These are phyloP conservation scores for Diabrotica undecimpunctata DNA, from an alignment of 1,140 invertebrate genomes.

Conservation along the genomic window DNA sequence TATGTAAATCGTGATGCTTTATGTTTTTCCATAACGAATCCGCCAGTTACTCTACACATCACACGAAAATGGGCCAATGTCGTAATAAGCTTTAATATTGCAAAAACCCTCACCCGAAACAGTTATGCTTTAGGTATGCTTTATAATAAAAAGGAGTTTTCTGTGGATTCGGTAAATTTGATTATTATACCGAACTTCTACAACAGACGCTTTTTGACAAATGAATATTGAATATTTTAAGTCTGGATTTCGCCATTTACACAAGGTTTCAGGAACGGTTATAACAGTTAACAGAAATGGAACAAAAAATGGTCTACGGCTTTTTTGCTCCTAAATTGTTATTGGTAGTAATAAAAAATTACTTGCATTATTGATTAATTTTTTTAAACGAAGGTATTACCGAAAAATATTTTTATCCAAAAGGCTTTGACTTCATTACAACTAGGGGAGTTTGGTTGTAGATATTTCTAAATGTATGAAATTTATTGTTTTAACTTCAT, in stretches of 20 bases:
- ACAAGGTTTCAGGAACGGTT: too few relatives aligned
- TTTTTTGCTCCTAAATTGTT: too few relatives aligned
- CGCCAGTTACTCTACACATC: slow-evolving; percentile 1
- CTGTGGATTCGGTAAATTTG: not conserved
- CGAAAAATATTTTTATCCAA: too few relatives aligned
- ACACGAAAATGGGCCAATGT: not conserved
- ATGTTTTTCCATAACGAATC: not conserved
- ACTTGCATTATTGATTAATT: too few relatives aligned
- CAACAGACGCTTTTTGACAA: slow-evolving; percentile 27
- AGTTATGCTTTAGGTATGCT: not conserved
- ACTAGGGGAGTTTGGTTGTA: too few relatives aligned
- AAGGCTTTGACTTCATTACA: too few relatives aligned
- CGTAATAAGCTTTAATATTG: not conserved
- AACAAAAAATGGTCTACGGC: too few relatives aligned
- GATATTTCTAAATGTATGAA: too few relatives aligned
- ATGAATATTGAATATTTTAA: slow-evolving; percentile 35
- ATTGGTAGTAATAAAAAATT: too few relatives aligned
- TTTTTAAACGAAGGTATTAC: too few relatives aligned
- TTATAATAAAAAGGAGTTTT: slow-evolving; percentile 10
- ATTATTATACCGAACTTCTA: slow-evolving; percentile 20
- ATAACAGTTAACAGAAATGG: too few relatives aligned
- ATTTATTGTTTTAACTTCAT: too few relatives aligned
- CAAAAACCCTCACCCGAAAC: not conserved
- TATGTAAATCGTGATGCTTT: slow-evolving; percentile 2
- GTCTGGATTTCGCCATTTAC: slow-evolving; percentile 20